Conservation (phyloP, 2,888 invertebrate genomes). For the Chymomyza caudatula region DNA sequence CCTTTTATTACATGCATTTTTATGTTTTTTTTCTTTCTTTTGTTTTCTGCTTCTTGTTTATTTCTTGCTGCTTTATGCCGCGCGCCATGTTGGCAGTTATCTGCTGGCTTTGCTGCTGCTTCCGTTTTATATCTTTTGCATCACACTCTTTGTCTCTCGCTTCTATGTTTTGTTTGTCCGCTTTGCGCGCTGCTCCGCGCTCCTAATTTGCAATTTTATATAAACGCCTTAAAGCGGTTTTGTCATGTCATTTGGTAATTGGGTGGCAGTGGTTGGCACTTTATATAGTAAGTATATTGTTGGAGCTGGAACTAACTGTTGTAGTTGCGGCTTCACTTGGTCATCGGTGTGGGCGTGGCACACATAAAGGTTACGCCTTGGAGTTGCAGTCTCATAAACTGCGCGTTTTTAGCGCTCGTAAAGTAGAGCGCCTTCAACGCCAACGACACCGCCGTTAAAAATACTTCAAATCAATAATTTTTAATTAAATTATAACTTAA, state of each 20-base stretch:
- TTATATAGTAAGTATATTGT: conserved; percentile 52
- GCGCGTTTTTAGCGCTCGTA: conserved; percentile 70
- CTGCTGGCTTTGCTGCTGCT: conserved; percentile 20
- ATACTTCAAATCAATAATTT: conserved; percentile 72
- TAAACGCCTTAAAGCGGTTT: conserved; percentile 74
- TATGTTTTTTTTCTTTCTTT: conserved; percentile 5
- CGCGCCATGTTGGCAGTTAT: conserved; percentile 53
- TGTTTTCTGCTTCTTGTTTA: background rate
- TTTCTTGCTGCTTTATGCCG: conserved; percentile 16
- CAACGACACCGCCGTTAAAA: conserved; percentile 37
- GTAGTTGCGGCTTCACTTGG: conserved; percentile 34
- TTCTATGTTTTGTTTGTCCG: conserved; percentile 50
- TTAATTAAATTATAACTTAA: conserved; percentile 75
- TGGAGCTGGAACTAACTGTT: conserved; percentile 26
- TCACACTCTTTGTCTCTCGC: background rate
- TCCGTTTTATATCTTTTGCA: conserved; percentile 10
- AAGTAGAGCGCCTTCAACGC: conserved; percentile 74
- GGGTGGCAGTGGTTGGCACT: conserved; percentile 78
- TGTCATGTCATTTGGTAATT: conserved; percentile 76
- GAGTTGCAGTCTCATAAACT: conserved; percentile 44
- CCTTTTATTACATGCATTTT: conserved; percentile 3
- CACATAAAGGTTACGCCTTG: background rate
- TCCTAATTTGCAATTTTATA: conserved; percentile 77
- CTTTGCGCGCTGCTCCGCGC: conserved; percentile 41
- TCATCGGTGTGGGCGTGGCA: conserved; percentile 32